Evolutionary conservation across 2,888 invertebrate genomes (phyloP).

Genomic region (Harpagoxenus sublaevis): DNA sequence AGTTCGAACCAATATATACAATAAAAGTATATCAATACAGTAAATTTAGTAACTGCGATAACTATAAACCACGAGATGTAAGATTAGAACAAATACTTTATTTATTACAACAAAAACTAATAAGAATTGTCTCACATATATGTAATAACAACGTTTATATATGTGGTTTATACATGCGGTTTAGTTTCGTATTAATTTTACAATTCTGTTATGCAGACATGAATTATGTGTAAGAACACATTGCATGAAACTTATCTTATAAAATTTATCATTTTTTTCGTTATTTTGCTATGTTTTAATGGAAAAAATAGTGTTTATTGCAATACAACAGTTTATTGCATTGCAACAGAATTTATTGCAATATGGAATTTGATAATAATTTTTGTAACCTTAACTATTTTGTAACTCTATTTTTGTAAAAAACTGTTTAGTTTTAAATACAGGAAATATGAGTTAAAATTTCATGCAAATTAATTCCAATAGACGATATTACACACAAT

Average conservation of each 20-base stretch:
- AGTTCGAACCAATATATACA: slow-evolving; percentile 33
- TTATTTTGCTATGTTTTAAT: background rate
- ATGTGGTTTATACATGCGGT: slow-evolving; percentile 30
- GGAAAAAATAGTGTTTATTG: background rate
- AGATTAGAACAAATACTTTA: slow-evolving; percentile 49
- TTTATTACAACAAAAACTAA: slow-evolving; percentile 43
- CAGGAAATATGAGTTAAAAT: background rate
- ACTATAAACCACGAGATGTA: slow-evolving; percentile 28
- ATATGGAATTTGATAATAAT: background rate
- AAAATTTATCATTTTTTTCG: slow-evolving; percentile 15
- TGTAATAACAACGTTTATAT: slow-evolving; percentile 34
- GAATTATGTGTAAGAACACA: slow-evolving; percentile 17
- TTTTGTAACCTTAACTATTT: too few species aligned
- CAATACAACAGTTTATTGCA: too few species aligned
- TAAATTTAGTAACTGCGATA: slow-evolving; percentile 31
- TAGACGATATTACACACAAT: background rate
- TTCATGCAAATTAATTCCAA: background rate
- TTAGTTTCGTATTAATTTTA: slow-evolving; percentile 31
- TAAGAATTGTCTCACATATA: slow-evolving; percentile 25
- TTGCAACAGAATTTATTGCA: background rate
- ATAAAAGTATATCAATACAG: slow-evolving; percentile 28
- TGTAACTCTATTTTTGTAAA: background rate
- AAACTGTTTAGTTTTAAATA: background rate
- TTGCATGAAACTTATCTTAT: slow-evolving; percentile 18
- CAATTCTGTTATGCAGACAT: slow-evolving; percentile 17